Conservation (phyloP, 2,113 vertebrate species). For the Nannobrachium achirus region DNA sequence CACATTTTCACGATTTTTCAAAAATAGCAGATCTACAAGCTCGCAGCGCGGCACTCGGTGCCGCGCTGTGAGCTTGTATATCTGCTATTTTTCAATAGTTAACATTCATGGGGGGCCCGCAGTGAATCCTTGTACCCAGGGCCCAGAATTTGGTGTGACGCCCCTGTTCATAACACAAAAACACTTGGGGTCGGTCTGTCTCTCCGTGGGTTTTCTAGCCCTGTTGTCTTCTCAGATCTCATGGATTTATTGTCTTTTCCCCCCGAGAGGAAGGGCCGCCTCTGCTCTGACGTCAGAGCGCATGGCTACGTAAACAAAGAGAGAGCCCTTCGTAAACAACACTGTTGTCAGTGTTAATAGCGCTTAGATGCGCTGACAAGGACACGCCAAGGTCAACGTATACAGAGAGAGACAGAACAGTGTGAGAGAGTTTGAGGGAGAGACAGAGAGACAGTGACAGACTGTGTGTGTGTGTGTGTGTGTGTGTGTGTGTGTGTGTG, state of each 20-base stretch:
- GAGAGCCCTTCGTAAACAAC: slow-evolving; percentile 73
- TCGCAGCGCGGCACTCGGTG: too few species aligned
- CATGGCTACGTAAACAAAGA: slow-evolving; percentile 74
- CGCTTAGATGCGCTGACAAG: slow-evolving; percentile 51
- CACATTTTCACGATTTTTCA: too few species aligned
- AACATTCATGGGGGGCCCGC: too few species aligned
- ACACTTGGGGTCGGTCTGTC: too few species aligned
- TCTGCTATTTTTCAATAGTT: too few species aligned
- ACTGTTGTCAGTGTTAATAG: slow-evolving; percentile 60
- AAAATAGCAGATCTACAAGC: too few species aligned
- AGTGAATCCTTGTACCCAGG: too few species aligned
- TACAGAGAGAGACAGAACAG: slow-evolving; percentile 4
- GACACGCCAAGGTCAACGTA: slow-evolving; percentile 19
- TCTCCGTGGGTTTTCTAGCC: slow-evolving; percentile 15
- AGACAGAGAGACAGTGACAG: not conserved
- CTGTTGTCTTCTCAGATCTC: slow-evolving; percentile 47
- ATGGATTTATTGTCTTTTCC: slow-evolving; percentile 38
- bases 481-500: too few species aligned
- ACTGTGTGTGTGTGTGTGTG: not conserved
- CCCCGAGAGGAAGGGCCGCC: slow-evolving; percentile 49
- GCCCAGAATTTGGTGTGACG: too few species aligned
- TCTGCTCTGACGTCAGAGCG: slow-evolving; percentile 72
- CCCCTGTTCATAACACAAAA: too few species aligned
- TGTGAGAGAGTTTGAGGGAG: not conserved
- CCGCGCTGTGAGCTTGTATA: too few species aligned